phyloP scores from a whole-genome alignment of 2,888 invertebrate species.

The Drosophila atripex region DNA sequence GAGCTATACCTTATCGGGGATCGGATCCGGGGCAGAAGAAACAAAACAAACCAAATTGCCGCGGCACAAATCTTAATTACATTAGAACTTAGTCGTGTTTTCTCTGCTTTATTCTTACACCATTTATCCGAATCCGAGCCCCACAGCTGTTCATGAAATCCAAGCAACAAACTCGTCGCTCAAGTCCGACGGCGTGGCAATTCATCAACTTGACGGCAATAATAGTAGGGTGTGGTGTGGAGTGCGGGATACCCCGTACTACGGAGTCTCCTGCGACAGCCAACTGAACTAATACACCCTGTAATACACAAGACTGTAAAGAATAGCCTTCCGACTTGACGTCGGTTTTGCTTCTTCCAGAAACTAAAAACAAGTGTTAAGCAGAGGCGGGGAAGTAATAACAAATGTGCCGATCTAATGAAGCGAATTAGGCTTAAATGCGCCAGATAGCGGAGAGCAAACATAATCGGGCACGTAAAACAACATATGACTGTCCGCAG shows the following conservation, averaged over 20 bases:
- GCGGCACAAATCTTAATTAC: conserved; percentile 49
- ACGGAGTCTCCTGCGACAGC: no score
- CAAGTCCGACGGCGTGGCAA: conserved; percentile 4
- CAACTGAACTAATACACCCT: not conserved
- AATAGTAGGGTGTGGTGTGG: not conserved
- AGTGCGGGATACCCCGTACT: conserved; percentile 7
- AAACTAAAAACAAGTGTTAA: not conserved
- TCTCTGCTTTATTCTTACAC: conserved; percentile 4
- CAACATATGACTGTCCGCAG: conserved; percentile 35
- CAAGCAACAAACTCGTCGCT: conserved; percentile 18
- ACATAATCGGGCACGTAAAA: conserved; percentile 62
- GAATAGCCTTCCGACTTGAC: conserved; percentile 22
- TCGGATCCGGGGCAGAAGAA: not conserved
- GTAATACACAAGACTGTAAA: not conserved
- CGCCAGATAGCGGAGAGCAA: conserved; percentile 56
- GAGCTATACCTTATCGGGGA: conserved; percentile 15
- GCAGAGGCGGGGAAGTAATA: conserved; percentile 31
- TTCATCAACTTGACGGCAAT: conserved; percentile 21
- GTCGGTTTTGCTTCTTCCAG: conserved; percentile 10
- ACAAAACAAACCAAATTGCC: conserved; percentile 9
- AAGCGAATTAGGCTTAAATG: conserved; percentile 74
- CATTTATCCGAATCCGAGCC: conserved; percentile 9
- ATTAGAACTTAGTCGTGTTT: conserved; percentile 19
- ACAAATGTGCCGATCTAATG: conserved; percentile 72
- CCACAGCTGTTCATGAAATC: conserved; percentile 62